These are phyloP conservation scores for Corythoichthys intestinalis DNA, from an alignment of 2,113 vertebrate species.

Conservation along the genomic window DNA sequence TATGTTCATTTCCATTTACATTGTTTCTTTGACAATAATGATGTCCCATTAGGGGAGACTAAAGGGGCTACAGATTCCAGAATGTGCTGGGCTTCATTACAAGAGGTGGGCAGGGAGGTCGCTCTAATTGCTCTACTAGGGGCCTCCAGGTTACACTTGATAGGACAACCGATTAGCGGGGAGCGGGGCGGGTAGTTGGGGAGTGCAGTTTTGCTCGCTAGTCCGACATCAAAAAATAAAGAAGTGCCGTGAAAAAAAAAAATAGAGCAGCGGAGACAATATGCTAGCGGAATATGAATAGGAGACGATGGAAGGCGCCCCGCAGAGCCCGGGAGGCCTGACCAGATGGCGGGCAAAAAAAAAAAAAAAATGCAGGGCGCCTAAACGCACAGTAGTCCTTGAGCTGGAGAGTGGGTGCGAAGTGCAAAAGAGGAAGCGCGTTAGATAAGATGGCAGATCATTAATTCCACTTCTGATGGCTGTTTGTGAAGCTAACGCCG, in stretches of 20 bases:
- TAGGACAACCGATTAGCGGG: slow-evolving; percentile 89
- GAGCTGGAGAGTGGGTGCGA: slow-evolving; percentile 40
- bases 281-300: slow-evolving; percentile 96
- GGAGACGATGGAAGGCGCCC: slow-evolving; percentile 82
- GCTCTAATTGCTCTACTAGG: slow-evolving; percentile 99
- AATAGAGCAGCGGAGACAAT: slow-evolving; percentile 92
- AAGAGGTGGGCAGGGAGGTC: slow-evolving; percentile 96
- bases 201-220: slow-evolving; percentile 46
- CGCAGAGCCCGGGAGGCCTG: slow-evolving; percentile 79
- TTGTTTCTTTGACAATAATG: slow-evolving; percentile 99
- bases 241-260: slow-evolving; percentile 43
- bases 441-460: slow-evolving; percentile 33
- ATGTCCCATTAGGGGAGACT: slow-evolving; percentile 99
- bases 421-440: slow-evolving; percentile 24
- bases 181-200: slow-evolving; percentile 21
- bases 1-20: slow-evolving; percentile 99
- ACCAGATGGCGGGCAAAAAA: slow-evolving; percentile 87
- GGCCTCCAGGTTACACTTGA: slow-evolving; percentile 98
- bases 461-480: slow-evolving; percentile 16
- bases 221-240: slow-evolving; percentile 89
- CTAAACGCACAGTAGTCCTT: slow-evolving; percentile 65
- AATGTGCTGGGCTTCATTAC: slow-evolving; percentile 99
- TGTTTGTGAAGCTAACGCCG: neutral
- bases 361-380: slow-evolving; percentile 82
- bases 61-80: slow-evolving; percentile 99